These are phyloP conservation scores for Drosophila setosimentum DNA, from an alignment of 2,888 invertebrate genomes.

Conservation along the genomic window DNA sequence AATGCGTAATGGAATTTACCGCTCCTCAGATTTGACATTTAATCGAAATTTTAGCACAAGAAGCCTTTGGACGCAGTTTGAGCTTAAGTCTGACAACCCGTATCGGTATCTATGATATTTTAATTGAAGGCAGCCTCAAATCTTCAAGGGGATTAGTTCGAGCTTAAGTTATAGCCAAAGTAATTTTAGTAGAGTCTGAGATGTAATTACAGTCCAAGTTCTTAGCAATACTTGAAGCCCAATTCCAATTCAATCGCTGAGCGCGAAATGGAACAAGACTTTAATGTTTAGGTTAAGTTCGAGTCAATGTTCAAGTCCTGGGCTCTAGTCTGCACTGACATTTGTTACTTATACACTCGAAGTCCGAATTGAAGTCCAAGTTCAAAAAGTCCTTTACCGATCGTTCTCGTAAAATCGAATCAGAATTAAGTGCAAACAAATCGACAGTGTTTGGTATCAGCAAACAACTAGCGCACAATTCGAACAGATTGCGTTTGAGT, in stretches of 20 bases:
- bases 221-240: background rate
- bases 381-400: constrained; percentile 35
- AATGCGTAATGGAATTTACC: background rate
- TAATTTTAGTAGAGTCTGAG: background rate
- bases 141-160: background rate
- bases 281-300: constrained; percentile 1
- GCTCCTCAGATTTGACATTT: background rate
- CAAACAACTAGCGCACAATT: constrained; percentile 61
- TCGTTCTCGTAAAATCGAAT: constrained; percentile 61
- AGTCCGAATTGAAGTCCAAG: constrained; percentile 12
- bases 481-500: constrained; percentile 50
- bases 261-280: background rate
- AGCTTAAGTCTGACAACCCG: background rate
- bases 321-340: background rate
- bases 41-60: background rate
- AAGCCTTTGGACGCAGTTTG: background rate
- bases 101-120: background rate
- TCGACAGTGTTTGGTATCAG: constrained; percentile 64
- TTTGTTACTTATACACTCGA: background rate
- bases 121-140: background rate
- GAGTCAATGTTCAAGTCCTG: constrained; percentile 6
- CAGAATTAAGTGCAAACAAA: constrained; percentile 67
- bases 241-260: background rate
- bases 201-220: background rate
- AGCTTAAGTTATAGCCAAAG: background rate